Evolutionary conservation across 1,140 invertebrate species (phyloP).

Genomic region (Zaprionus camerounensis): DNA sequence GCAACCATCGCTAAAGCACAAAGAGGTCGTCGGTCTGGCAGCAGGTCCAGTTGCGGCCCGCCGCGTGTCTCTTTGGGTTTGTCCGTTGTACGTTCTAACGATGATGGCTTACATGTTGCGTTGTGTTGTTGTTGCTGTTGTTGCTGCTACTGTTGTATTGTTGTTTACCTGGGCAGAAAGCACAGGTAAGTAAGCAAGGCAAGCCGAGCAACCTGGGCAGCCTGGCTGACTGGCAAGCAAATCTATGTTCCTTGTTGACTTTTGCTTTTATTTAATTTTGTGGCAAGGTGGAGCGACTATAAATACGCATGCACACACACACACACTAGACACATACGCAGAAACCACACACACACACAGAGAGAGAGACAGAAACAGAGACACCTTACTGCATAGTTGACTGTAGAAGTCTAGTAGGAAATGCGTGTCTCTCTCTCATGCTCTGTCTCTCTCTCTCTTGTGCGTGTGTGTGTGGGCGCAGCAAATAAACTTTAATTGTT

Average conservation of each 20-base stretch:
- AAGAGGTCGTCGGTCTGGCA: slow-evolving; percentile 33
- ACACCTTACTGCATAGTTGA: background rate
- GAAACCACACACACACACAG: background rate
- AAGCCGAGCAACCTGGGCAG: background rate
- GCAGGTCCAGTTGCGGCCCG: slow-evolving; percentile 37
- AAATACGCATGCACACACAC: slow-evolving; percentile 68
- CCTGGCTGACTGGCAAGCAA: slow-evolving; percentile 61
- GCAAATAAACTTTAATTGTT: slow-evolving; percentile 83
- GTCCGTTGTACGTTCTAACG: slow-evolving; percentile 67
- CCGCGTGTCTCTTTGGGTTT: slow-evolving; percentile 15
- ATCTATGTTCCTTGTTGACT: slow-evolving; percentile 82
- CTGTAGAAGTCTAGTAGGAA: slow-evolving; percentile 1
- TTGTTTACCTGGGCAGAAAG: slow-evolving; percentile 73
- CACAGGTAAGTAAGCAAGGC: slow-evolving; percentile 58
- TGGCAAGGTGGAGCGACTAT: slow-evolving; percentile 72
- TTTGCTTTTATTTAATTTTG: slow-evolving; percentile 83
- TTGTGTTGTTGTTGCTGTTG: slow-evolving; percentile 33
- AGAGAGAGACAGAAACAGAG: background rate
- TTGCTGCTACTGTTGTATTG: slow-evolving; percentile 45
- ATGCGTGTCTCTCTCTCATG: background rate
- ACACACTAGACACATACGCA: background rate
- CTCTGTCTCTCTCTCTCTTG: background rate
- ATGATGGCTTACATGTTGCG: slow-evolving; percentile 75
- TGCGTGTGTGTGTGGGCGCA: slow-evolving; percentile 52
- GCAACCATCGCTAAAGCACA: slow-evolving; percentile 8